phyloP scores from a whole-genome alignment of 2,797 vertebrate genomes.

The Scleropages formosus region DNA sequence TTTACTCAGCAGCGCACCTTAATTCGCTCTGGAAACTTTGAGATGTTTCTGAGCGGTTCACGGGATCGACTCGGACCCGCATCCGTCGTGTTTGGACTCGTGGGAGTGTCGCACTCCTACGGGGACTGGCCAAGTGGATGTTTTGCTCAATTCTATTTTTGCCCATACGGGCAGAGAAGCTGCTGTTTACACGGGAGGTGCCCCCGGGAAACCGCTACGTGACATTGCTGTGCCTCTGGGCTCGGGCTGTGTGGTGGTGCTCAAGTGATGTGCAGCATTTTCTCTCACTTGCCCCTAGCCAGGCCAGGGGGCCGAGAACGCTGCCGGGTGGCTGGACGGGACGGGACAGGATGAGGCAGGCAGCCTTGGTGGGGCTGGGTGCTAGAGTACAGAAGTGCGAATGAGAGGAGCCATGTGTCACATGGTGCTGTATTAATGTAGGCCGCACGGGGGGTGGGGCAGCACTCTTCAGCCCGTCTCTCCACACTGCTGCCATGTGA shows the following conservation, averaged over 20 bases:
- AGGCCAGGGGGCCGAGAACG: background rate
- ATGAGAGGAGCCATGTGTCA: too few relatives aligned
- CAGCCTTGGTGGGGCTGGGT: background rate
- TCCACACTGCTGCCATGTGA: background rate
- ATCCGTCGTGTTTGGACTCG: background rate
- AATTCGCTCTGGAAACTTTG: conserved; percentile 11
- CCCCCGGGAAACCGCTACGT: conserved; percentile 54
- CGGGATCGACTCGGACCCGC: background rate
- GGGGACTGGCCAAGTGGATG: background rate
- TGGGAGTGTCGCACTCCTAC: background rate
- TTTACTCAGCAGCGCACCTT: background rate
- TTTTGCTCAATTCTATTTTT: conserved; percentile 36
- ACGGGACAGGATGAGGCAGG: too few relatives aligned
- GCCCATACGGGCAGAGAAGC: conserved; percentile 44
- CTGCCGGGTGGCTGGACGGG: background rate
- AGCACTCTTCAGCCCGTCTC: background rate
- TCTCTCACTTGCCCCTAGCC: background rate
- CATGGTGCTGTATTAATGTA: background rate
- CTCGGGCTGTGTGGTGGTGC: background rate
- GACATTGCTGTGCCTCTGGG: background rate
- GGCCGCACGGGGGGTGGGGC: background rate
- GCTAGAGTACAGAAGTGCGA: too few relatives aligned
- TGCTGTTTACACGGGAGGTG: conserved; percentile 60
- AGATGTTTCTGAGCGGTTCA: background rate
- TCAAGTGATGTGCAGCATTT: background rate